Evolutionary conservation across 2,888 invertebrate species (phyloP), one percentile per base, ranked within the genome.

Genomic region (Synanthedon andrenaeformis): DNA sequence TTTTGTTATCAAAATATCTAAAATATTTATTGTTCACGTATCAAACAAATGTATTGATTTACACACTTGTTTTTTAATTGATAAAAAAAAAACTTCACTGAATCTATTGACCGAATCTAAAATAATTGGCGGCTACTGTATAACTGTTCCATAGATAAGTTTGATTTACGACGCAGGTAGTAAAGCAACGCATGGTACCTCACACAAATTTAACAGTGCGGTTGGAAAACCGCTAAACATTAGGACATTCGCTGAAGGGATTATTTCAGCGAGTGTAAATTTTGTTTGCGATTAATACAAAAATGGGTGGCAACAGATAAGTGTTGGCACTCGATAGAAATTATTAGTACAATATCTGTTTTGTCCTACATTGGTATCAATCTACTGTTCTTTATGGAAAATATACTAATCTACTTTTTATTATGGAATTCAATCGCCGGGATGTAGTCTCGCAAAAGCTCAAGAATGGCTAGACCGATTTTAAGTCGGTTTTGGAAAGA

Each of bases 61-160:
- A 35, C 35, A 35, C 35, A 10, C 35, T 10, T 35, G 35, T 35
- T 35, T 35, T n/a, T 35, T 35, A 35, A 35, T 35, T 35, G 35
- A 35, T 35, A 28, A 28, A 28, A 28, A 28, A 28, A 28, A 28
- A 42, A 42, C 42, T 4, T 42, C 12, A 42, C 42, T 11, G 13
- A 42, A 45, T 45, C 45, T 14, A 14, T 45, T 66, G 62, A 69
- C 69, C 61, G 69, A 72, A 72, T 73, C 74, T 67, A 70, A 72
- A 71, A 70, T 72, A 73, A 73, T 73, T 73, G 72, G 67, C 61
- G 59, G 73, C 73, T 73, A 73, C 73, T 57, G 67, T 63, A n/a
- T n/a, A 69, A 71, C 69, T 62, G 73, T 68, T 64, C 58, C 54
- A 45, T 56, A 61, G 74, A 73, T 73, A 74, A 71, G 62, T 58